A percentile compares a stretch with the other conserved stretches of the same genome.
These are phyloP conservation scores for Venturia canescens DNA, from an alignment of 1,140 invertebrate genomes.

Conservation along the genomic window DNA sequence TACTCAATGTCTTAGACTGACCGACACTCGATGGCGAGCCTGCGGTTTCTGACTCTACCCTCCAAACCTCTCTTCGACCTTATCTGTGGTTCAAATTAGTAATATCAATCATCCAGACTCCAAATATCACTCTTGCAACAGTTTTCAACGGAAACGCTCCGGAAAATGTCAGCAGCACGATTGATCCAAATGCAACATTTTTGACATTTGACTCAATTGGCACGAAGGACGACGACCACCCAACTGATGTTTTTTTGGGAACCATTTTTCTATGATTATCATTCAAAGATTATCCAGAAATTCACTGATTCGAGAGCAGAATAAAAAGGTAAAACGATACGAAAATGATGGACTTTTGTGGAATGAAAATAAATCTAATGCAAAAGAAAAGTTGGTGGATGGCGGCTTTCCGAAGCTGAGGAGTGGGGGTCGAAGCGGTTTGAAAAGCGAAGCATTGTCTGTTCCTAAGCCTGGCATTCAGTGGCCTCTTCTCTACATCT, in stretches of 20 bases:
- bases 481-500: conserved; percentile 52
- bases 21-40: conserved; percentile 3
- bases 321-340: neutral
- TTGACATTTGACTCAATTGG: no score
- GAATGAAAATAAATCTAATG: conserved; percentile 77
- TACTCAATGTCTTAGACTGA: conserved; percentile 41
- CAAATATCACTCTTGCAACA: no score
- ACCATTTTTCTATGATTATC: neutral
- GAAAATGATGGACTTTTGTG: conserved; percentile 68
- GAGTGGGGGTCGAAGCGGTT: conserved; percentile 59
- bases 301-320: neutral
- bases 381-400: conserved; percentile 69
- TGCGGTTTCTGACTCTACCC: neutral
- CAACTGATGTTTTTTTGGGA: no score
- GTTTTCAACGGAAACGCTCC: no score
- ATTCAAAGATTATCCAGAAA: neutral
- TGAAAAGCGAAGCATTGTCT: conserved; percentile 77
- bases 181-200: no score
- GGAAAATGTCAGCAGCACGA: no score
- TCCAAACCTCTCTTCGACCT: neutral
- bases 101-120: conserved; percentile 31
- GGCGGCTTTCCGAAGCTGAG: conserved; percentile 66
- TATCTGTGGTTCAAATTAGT: conserved; percentile 8
- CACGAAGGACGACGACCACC: no score
- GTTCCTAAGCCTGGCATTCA: conserved; percentile 75